These are phyloP conservation scores for Pristionchus arcanus DNA, from an alignment of 2,888 invertebrate species.

Conservation along the genomic window DNA sequence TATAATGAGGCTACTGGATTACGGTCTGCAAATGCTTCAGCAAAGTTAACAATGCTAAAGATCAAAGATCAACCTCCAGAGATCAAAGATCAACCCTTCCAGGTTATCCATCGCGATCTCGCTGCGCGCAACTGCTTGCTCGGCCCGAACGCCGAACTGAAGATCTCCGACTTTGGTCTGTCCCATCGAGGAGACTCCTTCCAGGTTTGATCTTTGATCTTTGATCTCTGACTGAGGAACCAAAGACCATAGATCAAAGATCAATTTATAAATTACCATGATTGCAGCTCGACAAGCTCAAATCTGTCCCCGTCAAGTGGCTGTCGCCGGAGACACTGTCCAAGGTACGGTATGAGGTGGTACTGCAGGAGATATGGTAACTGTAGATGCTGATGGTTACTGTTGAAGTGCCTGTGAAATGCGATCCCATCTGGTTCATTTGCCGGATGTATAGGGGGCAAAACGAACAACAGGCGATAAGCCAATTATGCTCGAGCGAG, in stretches of 20 bases:
- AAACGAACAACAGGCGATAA: no score
- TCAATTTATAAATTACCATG: not conserved
- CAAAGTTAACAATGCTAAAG: not conserved
- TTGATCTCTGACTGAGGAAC: not conserved
- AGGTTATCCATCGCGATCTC: conserved; percentile 57
- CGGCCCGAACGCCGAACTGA: conserved; percentile 37
- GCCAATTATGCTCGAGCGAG: no score
- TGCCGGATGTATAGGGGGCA: no score
- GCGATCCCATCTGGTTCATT: no score
- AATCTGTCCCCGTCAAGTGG: conserved; percentile 64
- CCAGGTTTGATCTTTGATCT: not conserved
- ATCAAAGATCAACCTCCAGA: not conserved
- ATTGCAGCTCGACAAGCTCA: conserved; percentile 59
- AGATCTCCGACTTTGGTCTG: conserved; percentile 56
- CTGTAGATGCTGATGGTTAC: not conserved
- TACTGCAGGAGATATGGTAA: not conserved
- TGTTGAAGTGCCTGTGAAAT: no score
- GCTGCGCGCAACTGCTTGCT: conserved; percentile 55
- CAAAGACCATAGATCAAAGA: not conserved
- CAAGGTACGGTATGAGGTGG: not conserved
- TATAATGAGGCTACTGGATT: no score
- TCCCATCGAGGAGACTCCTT: conserved; percentile 40
- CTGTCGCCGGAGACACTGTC: conserved; percentile 63
- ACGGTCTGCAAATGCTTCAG: no score
- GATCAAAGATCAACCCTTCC: not conserved